A percentile compares a stretch with the other conserved stretches of the same genome.
phyloP scores from a whole-genome alignment of 35 echinoderm and acorn worm genomes.

The Apostichopus parvimensis region DNA sequence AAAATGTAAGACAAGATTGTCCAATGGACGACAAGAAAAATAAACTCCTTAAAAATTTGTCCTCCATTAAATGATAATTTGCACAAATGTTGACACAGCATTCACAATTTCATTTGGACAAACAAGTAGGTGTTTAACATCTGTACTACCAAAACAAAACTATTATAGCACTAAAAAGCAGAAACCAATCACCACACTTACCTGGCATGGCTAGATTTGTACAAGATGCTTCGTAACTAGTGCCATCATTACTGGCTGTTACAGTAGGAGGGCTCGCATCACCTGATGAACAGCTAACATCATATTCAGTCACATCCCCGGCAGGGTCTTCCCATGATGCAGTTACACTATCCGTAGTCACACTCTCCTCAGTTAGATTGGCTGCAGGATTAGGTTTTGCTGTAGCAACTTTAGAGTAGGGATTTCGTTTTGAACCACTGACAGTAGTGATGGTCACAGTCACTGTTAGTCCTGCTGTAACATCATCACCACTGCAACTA shows the following conservation, averaged over 20 bases:
- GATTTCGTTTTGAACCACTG: background rate
- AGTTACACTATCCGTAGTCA: background rate
- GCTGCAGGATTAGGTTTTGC: background rate
- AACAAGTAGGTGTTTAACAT: too few species aligned
- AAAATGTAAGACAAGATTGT: too few species aligned
- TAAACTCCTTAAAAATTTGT: too few species aligned
- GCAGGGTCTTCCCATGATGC: constrained; percentile 8
- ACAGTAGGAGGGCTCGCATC: background rate
- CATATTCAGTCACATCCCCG: background rate
- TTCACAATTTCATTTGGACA: too few species aligned
- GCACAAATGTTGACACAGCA: too few species aligned
- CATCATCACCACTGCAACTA: background rate
- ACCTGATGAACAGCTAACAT: background rate
- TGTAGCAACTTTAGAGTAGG: background rate
- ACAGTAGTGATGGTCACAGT: background rate
- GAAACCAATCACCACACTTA: background rate
- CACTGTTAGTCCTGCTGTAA: background rate
- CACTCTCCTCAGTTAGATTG: background rate
- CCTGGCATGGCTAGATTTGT: background rate
- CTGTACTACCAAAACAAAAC: too few species aligned
- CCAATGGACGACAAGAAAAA: too few species aligned
- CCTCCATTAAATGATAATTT: too few species aligned
- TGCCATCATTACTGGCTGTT: background rate
- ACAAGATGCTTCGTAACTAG: constrained; percentile 1
- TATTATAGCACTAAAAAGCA: too few species aligned